Conservation (phyloP, 2,888 invertebrate genomes). For the Watsonalla binaria region DNA sequence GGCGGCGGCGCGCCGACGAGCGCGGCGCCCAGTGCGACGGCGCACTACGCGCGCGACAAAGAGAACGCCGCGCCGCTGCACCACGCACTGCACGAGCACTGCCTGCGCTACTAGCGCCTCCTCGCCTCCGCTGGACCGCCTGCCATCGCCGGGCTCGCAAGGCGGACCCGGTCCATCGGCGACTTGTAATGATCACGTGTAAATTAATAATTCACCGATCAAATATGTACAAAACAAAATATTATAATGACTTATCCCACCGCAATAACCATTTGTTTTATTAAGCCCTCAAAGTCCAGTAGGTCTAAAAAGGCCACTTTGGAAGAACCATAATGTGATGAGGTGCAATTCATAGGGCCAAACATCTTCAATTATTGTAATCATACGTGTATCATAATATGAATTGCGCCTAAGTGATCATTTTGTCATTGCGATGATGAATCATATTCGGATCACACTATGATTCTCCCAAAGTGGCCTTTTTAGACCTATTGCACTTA, state of each 20-base stretch:
- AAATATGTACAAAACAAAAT: constrained; percentile 31
- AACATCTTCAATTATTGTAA: no score
- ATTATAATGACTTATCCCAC: neutral
- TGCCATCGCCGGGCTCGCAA: neutral
- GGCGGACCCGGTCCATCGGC: constrained; percentile 4
- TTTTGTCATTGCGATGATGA: no score
- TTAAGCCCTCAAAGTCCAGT: no score
- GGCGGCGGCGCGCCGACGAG: constrained; percentile 13
- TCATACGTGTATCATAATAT: no score
- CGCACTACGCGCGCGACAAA: constrained; percentile 60
- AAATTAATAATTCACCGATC: constrained; percentile 28
- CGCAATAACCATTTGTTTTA: neutral
- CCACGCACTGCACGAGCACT: constrained; percentile 65
- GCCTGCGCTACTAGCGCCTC: constrained; percentile 62
- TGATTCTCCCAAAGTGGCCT: no score
- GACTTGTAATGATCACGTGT: constrained; percentile 18
- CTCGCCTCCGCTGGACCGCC: constrained; percentile 1
- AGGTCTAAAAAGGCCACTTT: no score
- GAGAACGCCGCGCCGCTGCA: constrained; percentile 67
- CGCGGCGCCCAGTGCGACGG: constrained; percentile 12
- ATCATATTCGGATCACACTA: no score
- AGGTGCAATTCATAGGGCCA: no score
- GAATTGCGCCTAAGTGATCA: no score
- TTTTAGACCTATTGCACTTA: no score
- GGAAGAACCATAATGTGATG: no score